Base-by-base conservation (phyloP, 2,888 invertebrate genomes). In the Gasteruption jaculator region DNA sequence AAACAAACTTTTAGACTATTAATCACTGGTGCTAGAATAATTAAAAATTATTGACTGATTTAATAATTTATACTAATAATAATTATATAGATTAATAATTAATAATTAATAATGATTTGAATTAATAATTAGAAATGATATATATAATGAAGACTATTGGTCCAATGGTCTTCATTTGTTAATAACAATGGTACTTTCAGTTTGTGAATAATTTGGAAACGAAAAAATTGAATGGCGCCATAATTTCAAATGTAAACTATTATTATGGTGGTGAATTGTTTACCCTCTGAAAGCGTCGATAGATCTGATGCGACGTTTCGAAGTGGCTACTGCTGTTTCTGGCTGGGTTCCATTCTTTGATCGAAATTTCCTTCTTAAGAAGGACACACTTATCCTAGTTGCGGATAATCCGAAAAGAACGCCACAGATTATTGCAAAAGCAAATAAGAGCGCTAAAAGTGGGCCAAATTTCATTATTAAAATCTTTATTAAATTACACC, bases 271-370 rank as follows among this genome's bases (percentile, higher is more conserved):
- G 22, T n/a, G 20, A 38, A 27, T 33, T 30, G 54, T 72, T 71
- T 72, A 87, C 88, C 90, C 90, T 71, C 90, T 76, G 60, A 90
- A 86, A 0, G 85, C 81, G 63, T 90, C 90, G 38, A 90, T 75
- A 1, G 88, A 85, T 45, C 78, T 73, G 25, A 84, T 67, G 48
- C 83, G 70, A 48, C 68, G 71, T 49, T 72, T 74, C 44, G 69
- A 54, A 22, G 63, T 48, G 30, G 57, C 55, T 40, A n/a, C n/a
- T n/a, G n/a, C 62, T 54, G 37, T 48, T 52, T 3, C 26, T 42
- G 4, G 43, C 15, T 10, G 40, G 27, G 11, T n/a, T n/a, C n/a
- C n/a, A n/a, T n/a, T n/a, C n/a, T n/a, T n/a, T n/a, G n/a, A n/a
- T n/a, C n/a, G n/a, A n/a, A n/a, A n/a, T n/a, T n/a, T n/a, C n/a